Evolutionary conservation across 2,113 vertebrate species (phyloP).

Genomic region (Elaphurus davidianus): DNA sequence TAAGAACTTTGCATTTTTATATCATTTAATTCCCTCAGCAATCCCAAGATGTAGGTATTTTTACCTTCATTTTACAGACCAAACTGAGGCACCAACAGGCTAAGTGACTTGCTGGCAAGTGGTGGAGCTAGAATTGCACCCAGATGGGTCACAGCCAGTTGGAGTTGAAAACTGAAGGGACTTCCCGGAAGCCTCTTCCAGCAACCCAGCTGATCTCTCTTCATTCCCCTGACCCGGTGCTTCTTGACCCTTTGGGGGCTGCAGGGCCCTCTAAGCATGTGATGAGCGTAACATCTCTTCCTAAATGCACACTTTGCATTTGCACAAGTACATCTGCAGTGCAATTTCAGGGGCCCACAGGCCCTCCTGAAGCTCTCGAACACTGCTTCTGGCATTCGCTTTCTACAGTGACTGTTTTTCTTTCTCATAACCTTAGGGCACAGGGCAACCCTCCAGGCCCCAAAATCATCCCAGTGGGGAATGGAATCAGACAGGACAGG

Average conservation of each 20-base stretch:
- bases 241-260: neutral
- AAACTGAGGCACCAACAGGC: neutral
- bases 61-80: neutral
- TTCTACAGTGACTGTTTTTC: neutral
- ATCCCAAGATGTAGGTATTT: neutral
- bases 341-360: neutral
- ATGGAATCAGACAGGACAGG: conserved; percentile 79
- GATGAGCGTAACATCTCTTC: neutral
- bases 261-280: neutral
- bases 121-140: neutral
- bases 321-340: neutral
- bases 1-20: neutral
- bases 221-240: rapidly evolving
- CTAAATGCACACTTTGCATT: neutral
- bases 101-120: neutral
- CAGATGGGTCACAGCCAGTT: neutral
- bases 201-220: neutral
- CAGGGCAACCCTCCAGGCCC: conserved; percentile 66
- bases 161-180: neutral
- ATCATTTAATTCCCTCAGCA: neutral
- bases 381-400: neutral
- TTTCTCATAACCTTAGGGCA: conserved; percentile 51
- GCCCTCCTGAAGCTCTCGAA: neutral
- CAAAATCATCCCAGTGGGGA: conserved; percentile 72
- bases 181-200: neutral